Evolutionary conservation across 2,113 vertebrate species (phyloP).

Genomic region (Melospiza georgiana): DNA sequence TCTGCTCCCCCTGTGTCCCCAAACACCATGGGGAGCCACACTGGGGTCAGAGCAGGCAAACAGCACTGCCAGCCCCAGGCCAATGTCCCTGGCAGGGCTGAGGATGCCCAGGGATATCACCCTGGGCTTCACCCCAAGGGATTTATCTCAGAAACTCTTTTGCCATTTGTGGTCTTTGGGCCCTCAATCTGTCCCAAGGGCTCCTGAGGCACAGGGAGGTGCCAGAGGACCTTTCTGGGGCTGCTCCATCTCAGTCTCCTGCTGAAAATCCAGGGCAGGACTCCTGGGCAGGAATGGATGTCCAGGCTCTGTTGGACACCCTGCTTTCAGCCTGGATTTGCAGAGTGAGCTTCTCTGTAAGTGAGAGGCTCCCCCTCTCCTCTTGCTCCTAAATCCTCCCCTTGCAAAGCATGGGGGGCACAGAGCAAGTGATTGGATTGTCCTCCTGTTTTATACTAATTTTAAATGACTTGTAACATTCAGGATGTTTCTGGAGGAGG

Average conservation of each 20-base stretch:
- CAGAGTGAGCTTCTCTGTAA: background rate
- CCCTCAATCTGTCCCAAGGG: background rate
- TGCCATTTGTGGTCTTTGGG: background rate
- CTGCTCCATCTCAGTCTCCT: background rate
- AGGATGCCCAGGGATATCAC: background rate
- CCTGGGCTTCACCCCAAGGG: background rate
- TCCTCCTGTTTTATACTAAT: constrained; percentile 38
- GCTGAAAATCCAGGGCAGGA: background rate
- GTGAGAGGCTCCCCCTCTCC: background rate
- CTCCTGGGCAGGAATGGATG: accelerated
- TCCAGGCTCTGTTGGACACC: accelerated
- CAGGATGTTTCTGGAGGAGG: background rate
- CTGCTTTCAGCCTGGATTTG: background rate
- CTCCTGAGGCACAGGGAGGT: background rate
- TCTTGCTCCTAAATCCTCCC: background rate
- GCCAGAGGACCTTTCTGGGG: background rate
- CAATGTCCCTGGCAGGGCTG: background rate
- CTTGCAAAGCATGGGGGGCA: background rate
- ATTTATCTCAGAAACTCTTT: background rate
- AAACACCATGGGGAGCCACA: accelerated
- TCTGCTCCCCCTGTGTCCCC: background rate
- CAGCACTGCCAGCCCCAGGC: background rate
- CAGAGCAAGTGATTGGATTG: background rate
- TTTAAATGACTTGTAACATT: background rate
- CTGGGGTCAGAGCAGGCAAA: background rate